phyloP scores from a whole-genome alignment of 2,113 vertebrate genomes.

The Phrynocephalus versicolor region DNA sequence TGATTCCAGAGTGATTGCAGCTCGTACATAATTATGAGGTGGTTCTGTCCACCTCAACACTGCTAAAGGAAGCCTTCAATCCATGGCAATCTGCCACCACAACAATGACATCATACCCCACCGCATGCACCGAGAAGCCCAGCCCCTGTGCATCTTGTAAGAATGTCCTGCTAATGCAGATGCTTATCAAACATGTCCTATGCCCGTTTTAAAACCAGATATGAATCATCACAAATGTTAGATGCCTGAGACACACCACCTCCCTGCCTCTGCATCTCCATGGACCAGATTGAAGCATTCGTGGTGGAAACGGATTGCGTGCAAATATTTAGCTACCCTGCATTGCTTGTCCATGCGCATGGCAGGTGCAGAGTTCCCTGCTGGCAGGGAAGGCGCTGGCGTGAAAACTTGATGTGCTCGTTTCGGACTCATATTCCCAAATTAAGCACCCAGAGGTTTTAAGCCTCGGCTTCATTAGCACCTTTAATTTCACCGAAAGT shows the following conservation, averaged over 20 bases:
- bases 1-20: too few species aligned
- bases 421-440: constrained; percentile 64
- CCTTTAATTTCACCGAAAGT: constrained; percentile 80
- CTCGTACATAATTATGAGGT: too few species aligned
- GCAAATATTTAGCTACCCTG: constrained; percentile 66
- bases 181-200: constrained; percentile 7
- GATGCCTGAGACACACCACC: constrained; percentile 28
- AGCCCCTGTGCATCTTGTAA: neutral
- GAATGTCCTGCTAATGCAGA: constrained; percentile 23
- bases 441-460: constrained; percentile 71
- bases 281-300: constrained; percentile 53
- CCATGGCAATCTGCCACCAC: too few species aligned
- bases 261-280: constrained; percentile 33
- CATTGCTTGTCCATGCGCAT: constrained; percentile 63
- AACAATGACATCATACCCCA: too few species aligned
- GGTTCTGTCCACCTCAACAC: too few species aligned
- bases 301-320: constrained; percentile 60
- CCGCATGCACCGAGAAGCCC: too few species aligned
- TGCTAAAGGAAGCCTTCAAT: too few species aligned
- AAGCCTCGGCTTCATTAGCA: constrained; percentile 79
- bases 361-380: constrained; percentile 64
- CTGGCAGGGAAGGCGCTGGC: constrained; percentile 58
- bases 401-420: constrained; percentile 61
- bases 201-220: neutral
- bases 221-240: constrained; percentile 32